These are phyloP conservation scores for Melanostigma gelatinosum DNA, from an alignment of 2,113 vertebrate species.

Conservation along the genomic window DNA sequence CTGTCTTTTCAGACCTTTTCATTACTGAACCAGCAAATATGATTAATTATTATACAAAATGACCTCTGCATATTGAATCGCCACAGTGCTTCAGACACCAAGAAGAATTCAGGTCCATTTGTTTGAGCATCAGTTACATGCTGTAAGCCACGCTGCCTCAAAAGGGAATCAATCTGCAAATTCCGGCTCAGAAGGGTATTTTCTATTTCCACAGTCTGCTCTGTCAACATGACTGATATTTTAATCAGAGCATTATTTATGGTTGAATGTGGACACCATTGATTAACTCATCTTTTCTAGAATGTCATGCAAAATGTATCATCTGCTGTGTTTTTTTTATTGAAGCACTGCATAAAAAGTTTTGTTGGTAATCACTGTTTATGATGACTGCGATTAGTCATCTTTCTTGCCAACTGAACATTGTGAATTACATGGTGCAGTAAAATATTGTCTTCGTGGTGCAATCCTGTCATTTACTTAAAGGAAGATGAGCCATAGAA, in stretches of 20 bases:
- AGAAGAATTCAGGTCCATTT: constrained; percentile 3
- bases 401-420: constrained; percentile 44
- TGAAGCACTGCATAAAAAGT: constrained; percentile 37
- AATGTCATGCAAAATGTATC: constrained; percentile 41
- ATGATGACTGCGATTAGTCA: constrained; percentile 42
- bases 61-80: not conserved
- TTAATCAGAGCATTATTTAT: constrained; percentile 68
- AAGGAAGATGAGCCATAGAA: not conserved
- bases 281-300: constrained; percentile 44
- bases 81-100: not conserved
- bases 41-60: not conserved
- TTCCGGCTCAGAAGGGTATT: constrained; percentile 56
- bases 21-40: not conserved
- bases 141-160: constrained; percentile 37
- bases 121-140: constrained; percentile 56
- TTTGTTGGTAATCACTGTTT: constrained; percentile 44
- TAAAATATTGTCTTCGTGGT: constrained; percentile 26
- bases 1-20: not conserved
- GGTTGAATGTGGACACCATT: constrained; percentile 53
- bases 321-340: constrained; percentile 40
- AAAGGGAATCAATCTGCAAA: constrained; percentile 54
- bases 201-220: constrained; percentile 51
- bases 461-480: constrained; percentile 24
- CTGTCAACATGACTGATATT: constrained; percentile 65
- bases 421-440: constrained; percentile 18